These are phyloP conservation scores for Eupithecia vulgata DNA, from an alignment of 2,888 invertebrate species.

Conservation along the genomic window DNA sequence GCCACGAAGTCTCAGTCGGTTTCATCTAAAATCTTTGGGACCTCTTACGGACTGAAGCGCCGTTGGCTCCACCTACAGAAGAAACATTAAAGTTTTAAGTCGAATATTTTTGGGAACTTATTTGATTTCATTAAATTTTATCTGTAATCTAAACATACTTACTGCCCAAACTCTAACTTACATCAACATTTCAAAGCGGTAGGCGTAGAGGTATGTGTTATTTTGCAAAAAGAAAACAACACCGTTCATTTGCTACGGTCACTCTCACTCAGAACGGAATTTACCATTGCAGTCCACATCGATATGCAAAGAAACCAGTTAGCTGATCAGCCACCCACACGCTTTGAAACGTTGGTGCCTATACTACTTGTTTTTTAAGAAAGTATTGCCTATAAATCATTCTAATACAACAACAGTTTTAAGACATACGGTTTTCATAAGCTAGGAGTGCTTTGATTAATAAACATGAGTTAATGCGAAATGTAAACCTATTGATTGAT, in stretches of 20 bases:
- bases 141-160: background rate
- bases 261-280: constrained; percentile 65
- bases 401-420: constrained; percentile 1
- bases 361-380: constrained; percentile 30
- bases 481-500: background rate
- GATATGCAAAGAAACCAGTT: constrained; percentile 56
- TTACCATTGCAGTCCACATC: constrained; percentile 54
- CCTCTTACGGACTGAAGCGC: too few relatives aligned
- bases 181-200: background rate
- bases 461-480: constrained; percentile 3
- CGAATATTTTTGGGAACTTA: too few relatives aligned
- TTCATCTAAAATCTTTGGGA: too few relatives aligned
- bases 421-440: background rate
- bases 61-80: too few relatives aligned
- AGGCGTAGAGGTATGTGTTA: background rate
- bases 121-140: too few relatives aligned
- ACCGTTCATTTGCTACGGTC: constrained; percentile 35
- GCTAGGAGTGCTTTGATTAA: constrained; percentile 2
- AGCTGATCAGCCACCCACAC: constrained; percentile 55
- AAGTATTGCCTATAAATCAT: constrained; percentile 36
- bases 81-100: too few relatives aligned
- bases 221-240: constrained; percentile 25
- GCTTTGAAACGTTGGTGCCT: constrained; percentile 1
- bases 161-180: background rate
- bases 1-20: too few relatives aligned